Conservation (phyloP, 2,888 invertebrate species). For the Melipona bicolor region DNA sequence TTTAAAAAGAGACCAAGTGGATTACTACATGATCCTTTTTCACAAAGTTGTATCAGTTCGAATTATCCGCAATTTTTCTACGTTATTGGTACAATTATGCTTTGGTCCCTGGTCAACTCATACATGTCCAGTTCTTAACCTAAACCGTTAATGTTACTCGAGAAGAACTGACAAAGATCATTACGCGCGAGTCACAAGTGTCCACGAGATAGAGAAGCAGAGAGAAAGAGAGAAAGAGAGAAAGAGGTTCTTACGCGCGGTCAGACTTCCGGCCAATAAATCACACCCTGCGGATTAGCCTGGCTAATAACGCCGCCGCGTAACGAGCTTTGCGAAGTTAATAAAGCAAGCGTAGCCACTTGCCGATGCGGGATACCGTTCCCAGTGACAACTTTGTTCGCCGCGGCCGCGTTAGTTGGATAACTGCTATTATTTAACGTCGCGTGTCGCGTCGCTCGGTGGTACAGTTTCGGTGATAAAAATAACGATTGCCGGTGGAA, state of each 20-base stretch:
- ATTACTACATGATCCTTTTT: too few relatives aligned
- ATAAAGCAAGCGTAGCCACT: slow-evolving; percentile 31
- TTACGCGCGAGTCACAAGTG: slow-evolving; percentile 56
- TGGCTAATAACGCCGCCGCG: slow-evolving; percentile 38
- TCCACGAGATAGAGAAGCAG: slow-evolving; percentile 19
- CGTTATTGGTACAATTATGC: too few relatives aligned
- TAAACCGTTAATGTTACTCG: too few relatives aligned
- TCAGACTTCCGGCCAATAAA: slow-evolving; percentile 62
- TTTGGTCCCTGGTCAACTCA: too few relatives aligned
- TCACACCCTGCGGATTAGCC: slow-evolving; percentile 39
- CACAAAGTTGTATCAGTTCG: too few relatives aligned
- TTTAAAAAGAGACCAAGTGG: too few relatives aligned
- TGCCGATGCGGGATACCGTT: slow-evolving; percentile 32
- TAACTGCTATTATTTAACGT: slow-evolving; percentile 41
- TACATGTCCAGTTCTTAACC: too few relatives aligned
- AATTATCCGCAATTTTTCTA: too few relatives aligned
- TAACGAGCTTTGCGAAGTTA: slow-evolving; percentile 42
- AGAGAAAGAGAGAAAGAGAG: slow-evolving; percentile 5
- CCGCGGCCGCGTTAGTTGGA: not conserved
- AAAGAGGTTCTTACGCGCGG: slow-evolving; percentile 27
- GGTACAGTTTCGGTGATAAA: slow-evolving; percentile 47
- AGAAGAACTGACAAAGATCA: slow-evolving; percentile 68
- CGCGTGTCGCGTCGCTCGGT: slow-evolving; percentile 19
- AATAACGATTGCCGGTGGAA: slow-evolving; percentile 48
- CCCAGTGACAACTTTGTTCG: slow-evolving; percentile 47